Percentiles rank a stretch among this genome's conserved stretches.
These are phyloP conservation scores for Tanypteryx hageni DNA, from an alignment of 2,888 invertebrate species.

Conservation along the genomic window DNA sequence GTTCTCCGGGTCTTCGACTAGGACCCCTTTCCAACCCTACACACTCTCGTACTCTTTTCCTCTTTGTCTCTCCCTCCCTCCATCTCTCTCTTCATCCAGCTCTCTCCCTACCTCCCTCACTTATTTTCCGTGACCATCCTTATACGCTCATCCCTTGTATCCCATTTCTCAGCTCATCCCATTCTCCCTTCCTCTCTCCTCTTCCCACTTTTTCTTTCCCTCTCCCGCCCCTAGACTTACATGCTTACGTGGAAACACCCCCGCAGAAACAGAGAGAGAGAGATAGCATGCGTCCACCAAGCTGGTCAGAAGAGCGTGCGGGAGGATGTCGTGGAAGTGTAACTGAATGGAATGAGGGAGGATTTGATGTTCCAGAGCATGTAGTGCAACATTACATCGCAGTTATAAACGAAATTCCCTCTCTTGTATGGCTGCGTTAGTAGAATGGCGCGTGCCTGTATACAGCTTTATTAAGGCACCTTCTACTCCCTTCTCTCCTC, in stretches of 20 bases:
- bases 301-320: background rate
- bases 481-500: no score
- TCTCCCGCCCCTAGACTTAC: background rate
- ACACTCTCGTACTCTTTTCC: no score
- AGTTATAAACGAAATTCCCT: conserved; percentile 32
- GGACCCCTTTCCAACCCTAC: no score
- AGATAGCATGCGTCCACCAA: background rate
- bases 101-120: no score
- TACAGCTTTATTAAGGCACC: background rate
- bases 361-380: background rate
- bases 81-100: no score
- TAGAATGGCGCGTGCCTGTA: background rate
- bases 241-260: background rate
- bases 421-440: background rate
- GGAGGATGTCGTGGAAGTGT: background rate
- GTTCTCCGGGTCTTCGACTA: no score
- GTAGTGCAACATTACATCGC: conserved; percentile 27
- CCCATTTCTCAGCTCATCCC: no score
- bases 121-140: no score
- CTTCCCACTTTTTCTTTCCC: background rate
- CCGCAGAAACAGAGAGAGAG: background rate
- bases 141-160: no score
- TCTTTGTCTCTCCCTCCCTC: no score
- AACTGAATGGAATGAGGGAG: background rate
- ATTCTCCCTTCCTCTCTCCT: background rate